Evolutionary conservation across 2,113 vertebrate genomes (phyloP).

Genomic region (Erythrolamprus reginae): DNA sequence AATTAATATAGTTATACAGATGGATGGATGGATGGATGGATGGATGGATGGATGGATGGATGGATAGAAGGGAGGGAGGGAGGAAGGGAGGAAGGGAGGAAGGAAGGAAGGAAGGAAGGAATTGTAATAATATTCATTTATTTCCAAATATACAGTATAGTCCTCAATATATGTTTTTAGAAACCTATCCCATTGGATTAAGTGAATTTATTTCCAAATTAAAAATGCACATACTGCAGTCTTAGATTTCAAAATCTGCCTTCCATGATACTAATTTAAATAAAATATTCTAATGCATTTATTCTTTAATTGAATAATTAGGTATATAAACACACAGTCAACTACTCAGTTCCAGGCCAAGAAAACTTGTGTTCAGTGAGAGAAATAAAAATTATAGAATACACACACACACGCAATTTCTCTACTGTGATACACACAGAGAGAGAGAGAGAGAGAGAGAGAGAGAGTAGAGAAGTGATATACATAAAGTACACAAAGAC

Average conservation of each 20-base stretch:
- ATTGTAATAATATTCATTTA: not conserved
- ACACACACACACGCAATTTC: no score
- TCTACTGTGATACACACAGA: no score
- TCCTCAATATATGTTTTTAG: not conserved
- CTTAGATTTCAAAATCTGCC: not conserved
- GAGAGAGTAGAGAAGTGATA: not conserved
- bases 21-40: not conserved
- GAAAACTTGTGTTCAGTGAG: not conserved
- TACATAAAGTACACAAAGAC: not conserved
- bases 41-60: not conserved
- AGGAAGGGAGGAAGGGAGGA: not conserved
- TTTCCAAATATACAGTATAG: not conserved
- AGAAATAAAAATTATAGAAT: not conserved
- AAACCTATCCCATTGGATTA: not conserved
- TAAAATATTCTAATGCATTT: not conserved
- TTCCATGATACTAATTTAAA: not conserved
- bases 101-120: not conserved
- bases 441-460: no score
- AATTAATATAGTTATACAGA: not conserved
- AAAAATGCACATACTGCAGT: not conserved
- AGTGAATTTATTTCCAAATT: not conserved
- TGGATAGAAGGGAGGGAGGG: not conserved
- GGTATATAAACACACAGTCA: not conserved
- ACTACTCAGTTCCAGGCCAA: not conserved
- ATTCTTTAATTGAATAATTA: not conserved